These are phyloP conservation scores for Geopemphigus sp. DNA, from an alignment of 1,140 invertebrate species.

Conservation along the genomic window DNA sequence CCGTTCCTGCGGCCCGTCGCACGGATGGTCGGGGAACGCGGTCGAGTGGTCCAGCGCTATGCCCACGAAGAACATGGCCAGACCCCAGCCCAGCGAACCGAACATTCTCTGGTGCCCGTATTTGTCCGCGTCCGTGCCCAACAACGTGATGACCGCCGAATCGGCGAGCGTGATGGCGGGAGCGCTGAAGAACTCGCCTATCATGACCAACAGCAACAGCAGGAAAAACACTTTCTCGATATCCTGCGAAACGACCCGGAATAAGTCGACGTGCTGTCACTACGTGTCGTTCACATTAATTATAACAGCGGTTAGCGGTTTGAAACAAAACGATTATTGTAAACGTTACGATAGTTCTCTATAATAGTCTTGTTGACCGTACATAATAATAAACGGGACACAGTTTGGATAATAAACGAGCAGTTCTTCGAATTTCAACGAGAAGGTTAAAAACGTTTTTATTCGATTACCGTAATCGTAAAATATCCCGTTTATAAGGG, in stretches of 20 bases:
- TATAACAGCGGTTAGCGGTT: too few relatives aligned
- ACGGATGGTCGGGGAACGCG: slow-evolving; percentile 84
- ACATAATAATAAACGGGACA: too few relatives aligned
- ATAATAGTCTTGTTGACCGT: too few relatives aligned
- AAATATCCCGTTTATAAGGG: too few relatives aligned
- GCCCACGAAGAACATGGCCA: slow-evolving; percentile 98
- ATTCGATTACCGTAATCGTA: too few relatives aligned
- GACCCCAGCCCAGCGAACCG: slow-evolving; percentile 94
- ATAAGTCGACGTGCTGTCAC: too few relatives aligned
- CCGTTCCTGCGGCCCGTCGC: slow-evolving; percentile 76
- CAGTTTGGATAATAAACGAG: too few relatives aligned
- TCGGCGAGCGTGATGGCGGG: slow-evolving; percentile 97
- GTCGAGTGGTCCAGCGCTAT: slow-evolving; percentile 97
- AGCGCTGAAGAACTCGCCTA: slow-evolving; percentile 96
- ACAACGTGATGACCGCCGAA: slow-evolving; percentile 84
- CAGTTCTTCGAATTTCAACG: too few relatives aligned
- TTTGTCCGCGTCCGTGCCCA: slow-evolving; percentile 87
- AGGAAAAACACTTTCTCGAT: slow-evolving; percentile 97
- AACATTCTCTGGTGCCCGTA: slow-evolving; percentile 98
- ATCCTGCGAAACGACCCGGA: slow-evolving; percentile 62
- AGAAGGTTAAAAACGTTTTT: too few relatives aligned
- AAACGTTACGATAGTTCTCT: too few relatives aligned
- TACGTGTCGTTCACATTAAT: too few relatives aligned
- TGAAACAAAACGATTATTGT: too few relatives aligned
- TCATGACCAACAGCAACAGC: slow-evolving; percentile 83